Base-by-base conservation (phyloP, 2,113 vertebrate genomes). In the Anarrhichthys ocellatus region DNA sequence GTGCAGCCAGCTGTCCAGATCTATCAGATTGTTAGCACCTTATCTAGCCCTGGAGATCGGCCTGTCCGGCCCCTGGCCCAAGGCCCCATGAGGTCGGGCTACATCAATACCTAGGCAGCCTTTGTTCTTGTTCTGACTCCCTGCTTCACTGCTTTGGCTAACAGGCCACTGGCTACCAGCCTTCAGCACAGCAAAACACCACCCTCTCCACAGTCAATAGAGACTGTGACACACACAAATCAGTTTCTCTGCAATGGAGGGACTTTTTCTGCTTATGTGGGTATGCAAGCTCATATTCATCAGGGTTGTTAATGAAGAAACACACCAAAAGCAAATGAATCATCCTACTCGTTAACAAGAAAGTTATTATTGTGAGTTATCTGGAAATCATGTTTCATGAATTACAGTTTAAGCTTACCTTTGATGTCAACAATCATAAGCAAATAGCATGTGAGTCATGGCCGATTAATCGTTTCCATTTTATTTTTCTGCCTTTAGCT, bases 61-160 rank as follows among this genome's bases (percentile, higher is more conserved):
- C 83, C 83, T 70, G 67, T 85, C 87, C 64, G 56, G 83, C 69
- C 90, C 82, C 79, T 79, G 81, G 85, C 84, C 89, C 76, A 71
- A 46, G 87, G 79, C 88, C 87, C 77, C 72, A 18, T 73, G 86
- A 89, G 89, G 88, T 92, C 82, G 67, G 77, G 67, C 88, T 82
- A 88, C 88, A 87, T 90, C 88, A 92, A 89, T 92, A 90, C 84
- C 84, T 66, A 75, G 73, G 79, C 85, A 65, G 85, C 81, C 91
- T 93, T 91, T 93, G 87, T 93, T 90, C 92, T 91, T 88, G 88
- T 91, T 91, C 89, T 85, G 86, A 90, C 86, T 92, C 85, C 86
- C 76, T 92, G 92, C 90, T 92, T 81, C 88, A 46, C 63, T 92
- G 86, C 90, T 75, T 90, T 36, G 81, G 71, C 83, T 89, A 89